A percentile compares a stretch with the other conserved stretches of the same genome.
These are phyloP conservation scores for Craniophora ligustri DNA, from an alignment of 2,888 invertebrate species.

Conservation along the genomic window DNA sequence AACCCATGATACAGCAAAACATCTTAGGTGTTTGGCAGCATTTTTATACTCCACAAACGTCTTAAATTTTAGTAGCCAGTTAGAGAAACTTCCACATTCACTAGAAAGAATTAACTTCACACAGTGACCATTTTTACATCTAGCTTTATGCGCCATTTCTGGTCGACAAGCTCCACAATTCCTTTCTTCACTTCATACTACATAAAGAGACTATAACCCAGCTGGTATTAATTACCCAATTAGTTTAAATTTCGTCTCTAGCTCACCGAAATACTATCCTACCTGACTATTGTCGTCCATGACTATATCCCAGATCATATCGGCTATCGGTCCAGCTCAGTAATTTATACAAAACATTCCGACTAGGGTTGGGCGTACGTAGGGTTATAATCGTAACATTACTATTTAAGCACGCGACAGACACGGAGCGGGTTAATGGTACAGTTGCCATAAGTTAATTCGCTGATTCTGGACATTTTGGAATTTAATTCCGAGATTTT, in stretches of 20 bases:
- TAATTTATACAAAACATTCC: constrained; percentile 58
- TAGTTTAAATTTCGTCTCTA: constrained; percentile 21
- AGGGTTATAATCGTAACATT: constrained; percentile 58
- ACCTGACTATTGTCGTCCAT: constrained; percentile 15
- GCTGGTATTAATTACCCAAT: constrained; percentile 15
- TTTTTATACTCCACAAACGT: too few species aligned
- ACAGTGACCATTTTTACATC: background rate
- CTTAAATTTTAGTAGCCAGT: too few species aligned
- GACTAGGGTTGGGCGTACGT: constrained; percentile 46
- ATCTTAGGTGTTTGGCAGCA: too few species aligned
- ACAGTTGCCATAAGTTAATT: constrained; percentile 24
- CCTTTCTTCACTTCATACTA: background rate
- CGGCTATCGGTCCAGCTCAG: constrained; percentile 48
- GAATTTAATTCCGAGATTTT: background rate
- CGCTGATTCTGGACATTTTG: constrained; percentile 10
- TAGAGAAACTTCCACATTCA: too few species aligned
- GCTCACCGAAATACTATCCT: constrained; percentile 17
- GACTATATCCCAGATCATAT: constrained; percentile 48
- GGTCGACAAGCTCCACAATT: background rate
- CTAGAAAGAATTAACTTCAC: background rate
- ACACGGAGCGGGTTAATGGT: constrained; percentile 43
- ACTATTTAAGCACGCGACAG: constrained; percentile 58
- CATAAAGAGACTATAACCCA: constrained; percentile 1
- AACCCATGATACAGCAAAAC: too few species aligned
- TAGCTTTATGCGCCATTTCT: background rate